Conservation (phyloP, 2,797 vertebrate genomes). For the Labroides dimidiatus region DNA sequence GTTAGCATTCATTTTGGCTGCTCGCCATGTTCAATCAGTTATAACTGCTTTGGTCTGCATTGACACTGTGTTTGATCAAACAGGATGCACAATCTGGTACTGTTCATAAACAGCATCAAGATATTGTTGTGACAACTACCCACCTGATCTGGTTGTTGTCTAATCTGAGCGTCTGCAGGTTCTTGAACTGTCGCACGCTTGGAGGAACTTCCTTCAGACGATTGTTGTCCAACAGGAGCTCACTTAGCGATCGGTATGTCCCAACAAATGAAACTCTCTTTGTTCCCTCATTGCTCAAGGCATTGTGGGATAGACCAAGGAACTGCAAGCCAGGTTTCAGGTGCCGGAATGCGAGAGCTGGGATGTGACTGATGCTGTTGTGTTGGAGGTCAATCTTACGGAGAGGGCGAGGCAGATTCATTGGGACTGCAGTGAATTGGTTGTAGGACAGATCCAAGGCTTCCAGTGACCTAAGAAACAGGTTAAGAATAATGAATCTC, state of each 20-base stretch:
- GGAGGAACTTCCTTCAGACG: constrained; percentile 79
- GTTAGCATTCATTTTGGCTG: too few species aligned
- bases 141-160: constrained; percentile 87
- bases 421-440: constrained; percentile 77
- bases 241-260: constrained; percentile 77
- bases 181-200: constrained; percentile 82
- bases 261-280: constrained; percentile 81
- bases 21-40: too few species aligned
- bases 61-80: too few species aligned
- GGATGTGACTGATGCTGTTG: constrained; percentile 81
- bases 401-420: constrained; percentile 79
- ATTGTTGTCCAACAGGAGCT: constrained; percentile 87
- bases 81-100: too few species aligned
- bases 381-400: constrained; percentile 80
- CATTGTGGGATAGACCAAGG: constrained; percentile 84
- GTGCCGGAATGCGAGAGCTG: constrained; percentile 79
- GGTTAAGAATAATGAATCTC: background rate
- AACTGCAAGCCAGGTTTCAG: constrained; percentile 82
- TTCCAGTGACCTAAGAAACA: constrained; percentile 81
- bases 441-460: constrained; percentile 84
- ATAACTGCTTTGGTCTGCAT: too few species aligned
- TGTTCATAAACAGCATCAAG: too few species aligned
- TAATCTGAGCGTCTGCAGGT: constrained; percentile 82
- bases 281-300: constrained; percentile 65
- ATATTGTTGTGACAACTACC: too few species aligned